Evolutionary conservation across 2,113 vertebrate genomes (phyloP).

Genomic region (Heptranchias perlo): DNA sequence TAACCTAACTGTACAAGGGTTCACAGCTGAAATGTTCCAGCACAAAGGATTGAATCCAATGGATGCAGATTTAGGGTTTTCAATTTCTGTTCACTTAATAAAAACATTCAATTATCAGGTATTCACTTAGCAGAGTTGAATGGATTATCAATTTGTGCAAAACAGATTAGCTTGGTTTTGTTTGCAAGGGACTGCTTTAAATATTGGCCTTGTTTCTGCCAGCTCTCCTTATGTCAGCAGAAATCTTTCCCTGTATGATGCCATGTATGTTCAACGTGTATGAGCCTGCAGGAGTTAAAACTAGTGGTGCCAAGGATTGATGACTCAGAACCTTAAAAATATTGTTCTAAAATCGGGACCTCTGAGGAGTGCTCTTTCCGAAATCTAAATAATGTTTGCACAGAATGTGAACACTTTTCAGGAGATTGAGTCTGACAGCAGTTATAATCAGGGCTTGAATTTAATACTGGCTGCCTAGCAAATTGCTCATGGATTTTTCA

Average conservation of each 20-base stretch:
- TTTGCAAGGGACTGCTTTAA: conserved; percentile 20
- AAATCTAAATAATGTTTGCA: conserved; percentile 34
- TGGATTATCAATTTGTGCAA: conserved; percentile 27
- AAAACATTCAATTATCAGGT: conserved; percentile 27
- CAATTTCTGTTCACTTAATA: neutral
- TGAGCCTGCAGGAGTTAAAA: conserved; percentile 32
- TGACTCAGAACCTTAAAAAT: conserved; percentile 25
- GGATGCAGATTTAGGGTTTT: neutral
- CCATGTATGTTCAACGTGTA: neutral
- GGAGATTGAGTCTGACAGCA: conserved; percentile 36
- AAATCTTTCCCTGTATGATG: conserved; percentile 12
- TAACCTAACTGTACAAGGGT: neutral
- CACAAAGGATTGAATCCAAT: neutral
- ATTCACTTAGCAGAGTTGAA: neutral
- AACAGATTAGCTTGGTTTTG: conserved; percentile 17
- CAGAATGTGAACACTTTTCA: conserved; percentile 31
- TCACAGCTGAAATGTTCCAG: conserved; percentile 19
- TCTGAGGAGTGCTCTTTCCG: neutral
- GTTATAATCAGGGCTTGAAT: conserved; percentile 38
- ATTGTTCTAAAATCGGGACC: conserved; percentile 9
- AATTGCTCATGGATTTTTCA: conserved; percentile 34
- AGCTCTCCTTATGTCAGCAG: conserved; percentile 30
- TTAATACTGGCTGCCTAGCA: conserved; percentile 36
- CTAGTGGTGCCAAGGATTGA: neutral
- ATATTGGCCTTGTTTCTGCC: conserved; percentile 34